Evolutionary conservation across 1,140 invertebrate species (phyloP), one percentile per base, ranked within the genome.

Genomic region (Musca domestica): DNA sequence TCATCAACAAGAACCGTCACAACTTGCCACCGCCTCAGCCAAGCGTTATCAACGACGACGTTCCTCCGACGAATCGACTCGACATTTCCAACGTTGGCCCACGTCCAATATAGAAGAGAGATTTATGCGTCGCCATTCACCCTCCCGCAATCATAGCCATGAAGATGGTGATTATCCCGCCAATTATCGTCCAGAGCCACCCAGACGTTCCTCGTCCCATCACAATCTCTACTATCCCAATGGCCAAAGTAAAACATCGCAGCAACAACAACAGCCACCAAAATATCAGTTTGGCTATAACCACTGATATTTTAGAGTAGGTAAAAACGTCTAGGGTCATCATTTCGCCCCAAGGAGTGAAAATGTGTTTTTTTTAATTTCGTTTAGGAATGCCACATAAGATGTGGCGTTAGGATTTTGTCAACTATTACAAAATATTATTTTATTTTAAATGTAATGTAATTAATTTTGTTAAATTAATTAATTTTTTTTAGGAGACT

Each of bases 151-250:
- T 66, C 65, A 41, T 61, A 67, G 20, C 64, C 73, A 30, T 70
- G 71, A 69, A 51, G 75, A 76, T 48, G 65, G 73, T 69, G 73
- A 77, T 65, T 73, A 75, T 52, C 54, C 23, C 71, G 71, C 69
- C 64, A 25, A 30, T 25, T 71, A 72, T 19, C 71, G 67, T 34
- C 71, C 70, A 12, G 71, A 71, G 22, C 70, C 81, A 34, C 76
- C 75, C 65, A 66, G 72, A 17, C 78, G 84, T 69, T 85, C 84
- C 2, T 83, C 79, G 67, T 86, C 85, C n/a, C 83, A 85, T 73
- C 84, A 85, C 69, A 84, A 85, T 71, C 75, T 84, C n/a, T 76
- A 82, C 58, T 81, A 85, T 80, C 74, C 74, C 9, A 66, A 61
- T 27, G n/a, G n/a, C n/a, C 23, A 27, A 7, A 67, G 52, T 30